These are phyloP conservation scores for Drosophila ustulata DNA, from an alignment of 2,888 invertebrate species.

Conservation along the genomic window DNA sequence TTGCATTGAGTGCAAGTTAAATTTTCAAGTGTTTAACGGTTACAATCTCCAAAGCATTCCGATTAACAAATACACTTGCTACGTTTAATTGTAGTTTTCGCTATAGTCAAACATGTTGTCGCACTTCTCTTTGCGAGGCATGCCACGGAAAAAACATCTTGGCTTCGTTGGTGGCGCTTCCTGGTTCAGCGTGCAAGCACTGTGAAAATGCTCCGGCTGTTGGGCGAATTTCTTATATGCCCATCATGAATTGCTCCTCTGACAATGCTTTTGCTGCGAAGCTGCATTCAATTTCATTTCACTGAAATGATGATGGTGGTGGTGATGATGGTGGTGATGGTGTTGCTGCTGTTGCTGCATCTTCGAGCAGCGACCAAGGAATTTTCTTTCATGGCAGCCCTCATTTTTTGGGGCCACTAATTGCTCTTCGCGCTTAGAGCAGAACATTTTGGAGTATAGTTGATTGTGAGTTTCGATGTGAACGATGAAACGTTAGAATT, in stretches of 20 bases:
- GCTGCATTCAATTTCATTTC: not conserved
- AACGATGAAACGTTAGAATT: slow-evolving; percentile 6
- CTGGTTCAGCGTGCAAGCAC: not conserved
- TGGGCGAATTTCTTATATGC: not conserved
- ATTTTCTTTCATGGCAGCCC: not conserved
- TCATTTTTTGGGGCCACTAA: not conserved
- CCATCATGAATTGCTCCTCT: slow-evolving; percentile 8
- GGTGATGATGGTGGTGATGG: slow-evolving; percentile 13
- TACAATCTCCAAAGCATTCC: not conserved
- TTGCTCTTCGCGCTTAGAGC: not conserved
- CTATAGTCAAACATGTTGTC: slow-evolving; percentile 9
- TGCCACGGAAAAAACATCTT: slow-evolving; percentile 1
- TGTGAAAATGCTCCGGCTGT: not conserved
- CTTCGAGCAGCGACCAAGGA: slow-evolving; percentile 2
- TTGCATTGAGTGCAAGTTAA: not conserved
- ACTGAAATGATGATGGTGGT: not conserved
- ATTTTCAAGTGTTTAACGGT: not conserved
- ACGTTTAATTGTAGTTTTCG: slow-evolving; percentile 15
- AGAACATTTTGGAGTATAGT: not conserved
- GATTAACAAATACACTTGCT: slow-evolving; percentile 2
- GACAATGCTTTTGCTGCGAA: not conserved
- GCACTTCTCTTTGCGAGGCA: not conserved
- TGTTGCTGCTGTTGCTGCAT: not conserved
- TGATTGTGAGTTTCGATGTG: not conserved
- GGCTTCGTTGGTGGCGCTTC: not conserved